Evolutionary conservation across 2,888 invertebrate genomes (phyloP).

Genomic region (Trachelus tabidus): DNA sequence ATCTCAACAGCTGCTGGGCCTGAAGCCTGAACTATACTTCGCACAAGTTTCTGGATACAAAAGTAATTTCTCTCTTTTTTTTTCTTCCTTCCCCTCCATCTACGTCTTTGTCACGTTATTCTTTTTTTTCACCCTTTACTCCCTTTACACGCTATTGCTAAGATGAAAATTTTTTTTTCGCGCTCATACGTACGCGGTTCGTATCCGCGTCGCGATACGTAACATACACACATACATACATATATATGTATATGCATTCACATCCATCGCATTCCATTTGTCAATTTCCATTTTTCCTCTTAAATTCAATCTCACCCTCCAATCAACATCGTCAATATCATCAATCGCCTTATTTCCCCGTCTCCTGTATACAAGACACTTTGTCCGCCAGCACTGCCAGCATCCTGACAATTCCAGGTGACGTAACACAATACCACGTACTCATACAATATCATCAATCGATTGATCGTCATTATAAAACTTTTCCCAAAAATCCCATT

Average conservation of each 20-base stretch:
- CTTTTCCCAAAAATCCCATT: no score
- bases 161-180: not conserved
- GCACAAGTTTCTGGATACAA: constrained; percentile 51
- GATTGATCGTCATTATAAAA: not conserved
- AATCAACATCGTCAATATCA: not conserved
- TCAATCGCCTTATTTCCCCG: not conserved
- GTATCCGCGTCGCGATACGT: no score
- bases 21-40: constrained; percentile 56
- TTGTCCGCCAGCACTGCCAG: not conserved
- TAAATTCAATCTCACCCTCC: not conserved
- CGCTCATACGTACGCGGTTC: not conserved
- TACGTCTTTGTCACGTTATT: not conserved
- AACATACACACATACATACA: not conserved
- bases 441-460: not conserved
- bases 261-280: not conserved
- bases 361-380: not conserved
- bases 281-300: not conserved
- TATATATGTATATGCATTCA: not conserved
- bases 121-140: constrained; percentile 3
- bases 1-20: constrained; percentile 65
- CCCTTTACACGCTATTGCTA: constrained; percentile 1
- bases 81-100: not conserved
- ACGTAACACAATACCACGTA: not conserved
- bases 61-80: constrained; percentile 42
- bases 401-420: not conserved